phyloP scores from a whole-genome alignment of 2,113 vertebrate species.

The Toxotes jaculatrix region DNA sequence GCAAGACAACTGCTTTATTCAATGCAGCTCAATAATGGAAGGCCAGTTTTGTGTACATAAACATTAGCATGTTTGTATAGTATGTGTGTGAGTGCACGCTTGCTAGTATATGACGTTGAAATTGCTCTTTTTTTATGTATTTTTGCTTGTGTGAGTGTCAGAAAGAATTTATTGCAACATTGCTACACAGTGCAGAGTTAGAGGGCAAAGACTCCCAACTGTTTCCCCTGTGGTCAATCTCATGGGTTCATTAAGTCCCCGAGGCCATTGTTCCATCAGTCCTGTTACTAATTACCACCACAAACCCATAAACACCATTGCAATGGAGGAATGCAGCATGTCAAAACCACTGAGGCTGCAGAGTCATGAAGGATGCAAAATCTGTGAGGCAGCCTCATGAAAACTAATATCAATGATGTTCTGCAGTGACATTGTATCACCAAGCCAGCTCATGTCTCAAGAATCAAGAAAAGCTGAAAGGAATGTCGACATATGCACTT shows the following conservation, averaged over 20 bases:
- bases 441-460: neutral
- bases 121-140: neutral
- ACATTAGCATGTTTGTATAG: neutral
- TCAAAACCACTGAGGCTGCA: slow-evolving; percentile 37
- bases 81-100: neutral
- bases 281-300: slow-evolving; percentile 65
- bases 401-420: neutral
- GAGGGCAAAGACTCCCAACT: slow-evolving; percentile 41
- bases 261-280: slow-evolving; percentile 54
- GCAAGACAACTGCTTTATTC: slow-evolving; percentile 53
- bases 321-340: slow-evolving; percentile 36
- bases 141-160: slow-evolving; percentile 5
- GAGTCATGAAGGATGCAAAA: slow-evolving; percentile 29
- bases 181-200: slow-evolving; percentile 27
- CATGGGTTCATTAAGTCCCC: slow-evolving; percentile 53
- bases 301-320: slow-evolving; percentile 36
- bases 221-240: slow-evolving; percentile 52
- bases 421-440: neutral
- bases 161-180: slow-evolving; percentile 13
- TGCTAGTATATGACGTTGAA: neutral
- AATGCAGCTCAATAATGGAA: slow-evolving; percentile 15
- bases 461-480: neutral
- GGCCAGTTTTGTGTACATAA: slow-evolving; percentile 12
- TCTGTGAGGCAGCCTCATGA: slow-evolving; percentile 12
- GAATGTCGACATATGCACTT: neutral